Base-by-base conservation (phyloP, 2,888 invertebrate species). In the Lasius fuliginosus region DNA sequence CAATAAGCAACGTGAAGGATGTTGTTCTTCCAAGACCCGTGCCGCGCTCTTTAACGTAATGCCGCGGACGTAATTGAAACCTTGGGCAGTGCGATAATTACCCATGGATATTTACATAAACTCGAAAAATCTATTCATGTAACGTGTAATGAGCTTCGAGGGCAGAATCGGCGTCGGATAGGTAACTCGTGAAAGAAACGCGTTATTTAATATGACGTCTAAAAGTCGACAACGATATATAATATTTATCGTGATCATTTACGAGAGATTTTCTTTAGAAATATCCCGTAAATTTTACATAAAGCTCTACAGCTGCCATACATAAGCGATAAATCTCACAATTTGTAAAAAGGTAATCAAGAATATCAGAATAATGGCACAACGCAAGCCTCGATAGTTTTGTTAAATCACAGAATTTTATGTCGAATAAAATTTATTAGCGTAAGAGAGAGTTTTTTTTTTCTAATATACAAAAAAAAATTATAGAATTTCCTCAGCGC, bases 61-160 rank as follows among this genome's bases (percentile, higher is more conserved):
- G 67, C 73, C 74, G 76, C 42, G 83, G 58, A 58, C 64, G 82
- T 89, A 88, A 90, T 88, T 89, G 87, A 88, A 89, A 87, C 88
- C 85, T 5, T 8, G n/a, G n/a, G 1, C 82, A 60, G 76, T 33
- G 68, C 62, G 62, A 71, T 88, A 89, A 89, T 86, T 84, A 85
- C 60, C 60, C 53, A 30, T 15, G 27, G 65, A n/a, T 64, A 82
- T 88, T 86, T 82, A 67, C 82, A 75, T 67, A 67, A 74, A 71
- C 4, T 46, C 27, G 60, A 56, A 76, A 76, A 75, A 77, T 56
- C 36, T 67, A 60, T 69, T 68, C 33, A 27, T 73, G 23, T 74
- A 60, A 77, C 36, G 27, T 49, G 30, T 56, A 68, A 74, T 79
- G 23, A 62, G 23, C 3, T 46, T 36, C 33, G 18, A 40, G 5